Evolutionary conservation across 2,113 vertebrate species (phyloP).

Genomic region (Pseudorectes ferrugineus): DNA sequence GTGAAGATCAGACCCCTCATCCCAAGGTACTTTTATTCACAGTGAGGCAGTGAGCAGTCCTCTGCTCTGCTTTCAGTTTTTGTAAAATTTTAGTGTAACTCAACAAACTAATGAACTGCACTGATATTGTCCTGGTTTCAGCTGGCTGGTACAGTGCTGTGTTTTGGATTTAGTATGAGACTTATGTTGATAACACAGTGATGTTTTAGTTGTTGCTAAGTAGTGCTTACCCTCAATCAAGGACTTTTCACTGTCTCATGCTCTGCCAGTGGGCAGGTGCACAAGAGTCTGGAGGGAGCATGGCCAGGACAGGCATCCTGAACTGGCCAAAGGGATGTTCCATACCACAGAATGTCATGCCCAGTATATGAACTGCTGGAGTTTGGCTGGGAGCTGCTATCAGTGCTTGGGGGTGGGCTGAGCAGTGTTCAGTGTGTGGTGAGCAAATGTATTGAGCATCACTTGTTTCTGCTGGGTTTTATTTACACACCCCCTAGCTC

Average conservation of each 20-base stretch:
- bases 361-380: background rate
- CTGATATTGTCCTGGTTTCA: background rate
- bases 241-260: background rate
- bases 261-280: background rate
- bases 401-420: background rate
- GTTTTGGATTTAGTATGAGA: background rate
- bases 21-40: accelerated
- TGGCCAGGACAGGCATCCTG: background rate
- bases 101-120: background rate
- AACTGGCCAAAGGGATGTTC: background rate
- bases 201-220: background rate
- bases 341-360: background rate
- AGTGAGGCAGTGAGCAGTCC: background rate
- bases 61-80: background rate
- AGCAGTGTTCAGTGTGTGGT: background rate
- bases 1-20: background rate
- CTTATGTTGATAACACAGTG: background rate
- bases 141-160: background rate
- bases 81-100: background rate
- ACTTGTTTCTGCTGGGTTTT: background rate
- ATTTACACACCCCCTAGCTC: background rate
- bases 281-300: background rate
- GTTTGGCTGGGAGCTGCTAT: background rate
- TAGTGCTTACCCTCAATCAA: background rate
- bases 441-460: background rate